Base-by-base conservation (phyloP, 2,888 invertebrate species). In the Sarcophaga caerulescens region DNA sequence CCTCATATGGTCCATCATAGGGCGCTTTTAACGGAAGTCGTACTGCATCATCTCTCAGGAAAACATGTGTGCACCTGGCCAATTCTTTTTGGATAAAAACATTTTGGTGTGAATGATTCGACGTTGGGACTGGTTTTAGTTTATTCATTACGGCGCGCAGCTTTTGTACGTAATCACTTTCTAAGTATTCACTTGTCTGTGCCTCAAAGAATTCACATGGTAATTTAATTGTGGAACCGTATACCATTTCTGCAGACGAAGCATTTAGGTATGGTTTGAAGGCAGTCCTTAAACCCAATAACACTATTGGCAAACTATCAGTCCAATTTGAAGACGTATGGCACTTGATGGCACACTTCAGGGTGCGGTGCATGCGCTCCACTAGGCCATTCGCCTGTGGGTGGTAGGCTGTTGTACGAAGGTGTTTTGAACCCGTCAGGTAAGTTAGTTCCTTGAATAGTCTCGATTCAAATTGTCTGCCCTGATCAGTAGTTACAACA, bases 161-260 rank as follows among this genome's bases (percentile, higher is more conserved):
- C 57, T 76, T 76, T 23, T 45, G 25, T n/a, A 75, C 75, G 47
- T 76, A 81, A n/a, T 75, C 75, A 44, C 75, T 70, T 52, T 70
- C 70, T 3, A 75, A 25, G 45, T 76, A 76, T 21, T 62, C 69
- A 1, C 69, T 52, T 47, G 81, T 23, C 74, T 60, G 60, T 60
- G 62, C 69, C 19, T 75, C 71, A 35, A 88, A 84, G 23, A 87
- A 84, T 14, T 88, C 87, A 12, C 87, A 73, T 4, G 85, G 86
- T n/a, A 88, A 59, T 8, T 75, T 63, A 2, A 88, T 47, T 12
- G 83, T 76, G 2, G 65, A 45, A 4, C 87, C 87, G 35, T 85
- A 88, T 2, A 87, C 52, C 79, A 88, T 85, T 57, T 86, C 87
- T 3, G 85, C 80, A 11, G 84, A 71, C 2, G 83, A 81, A 10